Base-by-base conservation (phyloP, 2,113 vertebrate species). In the Pseudolaguvia tuberculata region DNA sequence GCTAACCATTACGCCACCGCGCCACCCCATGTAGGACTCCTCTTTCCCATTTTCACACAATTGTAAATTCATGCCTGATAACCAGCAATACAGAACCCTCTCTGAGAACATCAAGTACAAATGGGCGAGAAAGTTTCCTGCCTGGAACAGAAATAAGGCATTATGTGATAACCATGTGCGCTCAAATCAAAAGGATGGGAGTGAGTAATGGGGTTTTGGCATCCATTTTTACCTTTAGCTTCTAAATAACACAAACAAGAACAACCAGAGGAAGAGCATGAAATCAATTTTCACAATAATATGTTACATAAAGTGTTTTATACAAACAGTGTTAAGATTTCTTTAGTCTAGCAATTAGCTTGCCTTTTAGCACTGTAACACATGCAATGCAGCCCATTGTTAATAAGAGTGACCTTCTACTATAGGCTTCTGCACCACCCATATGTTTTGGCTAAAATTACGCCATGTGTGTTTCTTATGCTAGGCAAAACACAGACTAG, bases 131-230 rank as follows among this genome's bases (percentile, higher is more conserved):
- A 71, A 71, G 53, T 71, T 57, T 57, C 35, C 69, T 71, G 35
- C 23, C 15, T 71, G 53, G 69, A 62, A 18, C 47, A 52, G 71
- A 62, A 23, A 65, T 3, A 73, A 45, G 69, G 15, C 69, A 71
- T 71, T 47, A 71, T 58, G 69, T 35, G 53, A 71, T 57, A 53
- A 47, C 52, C 52, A 71, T 71, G 55, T 71, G 69, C 53, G 47
- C n/a, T 47, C 35, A 17, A 35, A 45, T 71, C 53, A 57, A 57
- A 45, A 45, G 53, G 53, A 35, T 71, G 23, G 68, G 52, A n/a
- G 53, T 71, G 35, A 71, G 53, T 58, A 27, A 45, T 57, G 53
- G 21, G 21, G 21, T 5, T 47, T 45, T 71, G 52, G 53, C 69
- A 71, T 29, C 23, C 4, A 29, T 65, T 25, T 25, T 65, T 21